Conservation (phyloP, 1,140 invertebrate genomes). For the Chrysomallon squamiferum region DNA sequence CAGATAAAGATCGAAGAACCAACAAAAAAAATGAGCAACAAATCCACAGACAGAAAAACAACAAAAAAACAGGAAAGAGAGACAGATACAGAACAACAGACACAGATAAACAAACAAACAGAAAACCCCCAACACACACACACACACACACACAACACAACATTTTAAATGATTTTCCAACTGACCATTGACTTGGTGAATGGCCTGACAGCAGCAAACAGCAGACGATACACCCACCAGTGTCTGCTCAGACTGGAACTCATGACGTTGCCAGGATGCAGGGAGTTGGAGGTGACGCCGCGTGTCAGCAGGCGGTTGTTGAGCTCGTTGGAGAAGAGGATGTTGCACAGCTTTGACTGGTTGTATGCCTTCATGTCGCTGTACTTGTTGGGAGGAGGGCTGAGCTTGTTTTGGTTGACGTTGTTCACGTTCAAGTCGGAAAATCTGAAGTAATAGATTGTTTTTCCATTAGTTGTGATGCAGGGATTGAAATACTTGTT, state of each 20-base stretch:
- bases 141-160: too few relatives aligned
- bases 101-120: too few relatives aligned
- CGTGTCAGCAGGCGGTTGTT: conserved; percentile 64
- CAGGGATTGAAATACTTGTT: too few relatives aligned
- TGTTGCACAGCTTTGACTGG: conserved; percentile 88
- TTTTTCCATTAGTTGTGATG: too few relatives aligned
- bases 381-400: conserved; percentile 69
- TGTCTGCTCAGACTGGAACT: conserved; percentile 76
- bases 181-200: conserved; percentile 94
- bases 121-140: too few relatives aligned
- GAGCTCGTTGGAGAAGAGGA: conserved; percentile 82
- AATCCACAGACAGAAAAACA: too few relatives aligned
- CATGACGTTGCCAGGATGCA: conserved; percentile 94
- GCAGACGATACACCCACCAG: conserved; percentile 82
- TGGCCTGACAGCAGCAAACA: conserved; percentile 82
- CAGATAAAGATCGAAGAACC: too few relatives aligned
- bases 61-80: too few relatives aligned
- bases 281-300: conserved; percentile 78
- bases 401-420: conserved; percentile 70
- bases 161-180: too few relatives aligned
- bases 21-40: too few relatives aligned
- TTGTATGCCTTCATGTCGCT: conserved; percentile 86
- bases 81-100: too few relatives aligned
- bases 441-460: conserved; percentile 70
- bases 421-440: conserved; percentile 69